A percentile compares a stretch with the other conserved stretches of the same genome.
Evolutionary conservation across 2,113 vertebrate species (phyloP).

Genomic region (Girardinichthys multiradiatus): DNA sequence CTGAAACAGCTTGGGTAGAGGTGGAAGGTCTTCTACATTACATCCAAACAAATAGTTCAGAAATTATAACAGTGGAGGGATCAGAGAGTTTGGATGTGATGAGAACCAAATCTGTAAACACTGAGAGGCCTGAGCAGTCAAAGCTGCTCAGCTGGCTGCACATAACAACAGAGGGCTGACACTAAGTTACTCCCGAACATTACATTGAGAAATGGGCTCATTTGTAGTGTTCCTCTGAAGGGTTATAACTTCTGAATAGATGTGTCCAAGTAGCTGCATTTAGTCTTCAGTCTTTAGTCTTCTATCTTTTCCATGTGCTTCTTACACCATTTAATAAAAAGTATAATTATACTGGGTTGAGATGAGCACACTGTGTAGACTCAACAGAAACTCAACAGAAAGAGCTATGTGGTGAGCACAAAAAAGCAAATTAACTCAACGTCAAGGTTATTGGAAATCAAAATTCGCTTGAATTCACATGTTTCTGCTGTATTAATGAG

Average conservation of each 20-base stretch:
- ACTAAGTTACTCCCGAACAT: background rate
- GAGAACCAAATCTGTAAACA: slow-evolving; percentile 1
- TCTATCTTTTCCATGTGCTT: background rate
- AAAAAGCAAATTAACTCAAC: background rate
- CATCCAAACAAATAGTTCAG: slow-evolving; percentile 23
- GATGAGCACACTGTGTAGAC: background rate
- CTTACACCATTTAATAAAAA: background rate
- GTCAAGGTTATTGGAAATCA: too few relatives aligned
- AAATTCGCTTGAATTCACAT: too few relatives aligned
- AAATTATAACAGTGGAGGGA: slow-evolving; percentile 13
- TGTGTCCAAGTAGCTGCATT: background rate
- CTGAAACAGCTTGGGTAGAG: slow-evolving; percentile 24
- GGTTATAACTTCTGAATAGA: background rate
- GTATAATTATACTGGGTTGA: background rate
- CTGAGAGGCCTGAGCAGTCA: background rate
- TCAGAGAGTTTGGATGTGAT: slow-evolving; percentile 12
- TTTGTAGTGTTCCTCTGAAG: background rate
- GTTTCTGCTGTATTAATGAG: background rate
- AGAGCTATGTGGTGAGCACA: background rate
- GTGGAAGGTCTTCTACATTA: slow-evolving; percentile 13
- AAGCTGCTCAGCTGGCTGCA: slow-evolving; percentile 1
- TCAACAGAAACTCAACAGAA: background rate
- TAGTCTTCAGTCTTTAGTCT: background rate
- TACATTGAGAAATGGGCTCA: background rate
- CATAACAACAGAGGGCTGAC: background rate